A percentile compares a stretch with the other conserved stretches of the same genome.
phyloP scores from a whole-genome alignment of 2,113 vertebrate genomes.

The Macroglossus sobrinus region DNA sequence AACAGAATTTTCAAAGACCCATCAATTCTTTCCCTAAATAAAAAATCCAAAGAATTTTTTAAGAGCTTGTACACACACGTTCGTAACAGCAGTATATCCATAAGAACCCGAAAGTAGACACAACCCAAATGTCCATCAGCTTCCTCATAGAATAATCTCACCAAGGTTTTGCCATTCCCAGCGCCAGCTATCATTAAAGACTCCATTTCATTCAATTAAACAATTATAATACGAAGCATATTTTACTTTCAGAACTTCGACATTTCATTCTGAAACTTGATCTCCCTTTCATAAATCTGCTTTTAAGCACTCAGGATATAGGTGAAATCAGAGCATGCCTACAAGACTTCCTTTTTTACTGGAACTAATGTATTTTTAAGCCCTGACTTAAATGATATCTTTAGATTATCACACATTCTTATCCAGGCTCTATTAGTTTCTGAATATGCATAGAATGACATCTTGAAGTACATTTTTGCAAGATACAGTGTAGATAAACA shows the following conservation, averaged over 20 bases:
- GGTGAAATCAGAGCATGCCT: neutral
- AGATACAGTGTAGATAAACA: slow-evolving; percentile 20
- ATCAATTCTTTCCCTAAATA: neutral
- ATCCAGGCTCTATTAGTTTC: slow-evolving; percentile 20
- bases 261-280: neutral
- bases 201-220: neutral
- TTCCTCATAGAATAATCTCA: neutral
- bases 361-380: slow-evolving; percentile 20
- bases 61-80: too few relatives aligned
- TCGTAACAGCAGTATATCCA: neutral
- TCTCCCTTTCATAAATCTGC: neutral
- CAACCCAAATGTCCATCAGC: neutral
- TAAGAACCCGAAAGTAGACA: neutral
- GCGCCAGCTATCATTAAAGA: neutral
- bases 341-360: neutral
- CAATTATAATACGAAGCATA: neutral
- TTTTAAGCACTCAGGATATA: neutral
- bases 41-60: neutral
- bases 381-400: neutral
- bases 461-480: neutral
- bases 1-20: neutral
- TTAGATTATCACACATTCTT: slow-evolving; percentile 29
- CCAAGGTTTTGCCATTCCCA: neutral
- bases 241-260: neutral
- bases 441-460: slow-evolving; percentile 53